These are phyloP conservation scores for Diadema setosum DNA, from an alignment of 35 echinoderm and acorn worm species.

Conservation along the genomic window DNA sequence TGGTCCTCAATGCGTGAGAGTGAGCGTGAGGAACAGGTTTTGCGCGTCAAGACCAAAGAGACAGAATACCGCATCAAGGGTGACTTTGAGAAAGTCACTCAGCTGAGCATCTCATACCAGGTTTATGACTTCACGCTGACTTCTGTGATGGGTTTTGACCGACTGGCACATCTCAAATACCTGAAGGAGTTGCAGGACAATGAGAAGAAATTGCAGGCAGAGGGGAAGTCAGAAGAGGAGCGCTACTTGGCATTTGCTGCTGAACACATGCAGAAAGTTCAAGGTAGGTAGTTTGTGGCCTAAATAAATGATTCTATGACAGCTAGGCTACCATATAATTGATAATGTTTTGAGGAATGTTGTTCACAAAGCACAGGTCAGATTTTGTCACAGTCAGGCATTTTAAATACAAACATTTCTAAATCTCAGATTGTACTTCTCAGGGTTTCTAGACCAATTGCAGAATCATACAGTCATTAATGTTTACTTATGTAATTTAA, in stretches of 20 bases:
- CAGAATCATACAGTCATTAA: too few relatives aligned
- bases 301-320: background rate
- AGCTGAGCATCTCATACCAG: slow-evolving; percentile 61
- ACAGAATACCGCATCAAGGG: slow-evolving; percentile 29
- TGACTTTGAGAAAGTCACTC: slow-evolving; percentile 63
- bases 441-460: too few relatives aligned
- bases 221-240: slow-evolving; percentile 83
- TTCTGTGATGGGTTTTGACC: slow-evolving; percentile 70
- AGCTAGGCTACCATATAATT: too few relatives aligned
- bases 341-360: too few relatives aligned
- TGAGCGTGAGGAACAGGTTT: slow-evolving; percentile 81
- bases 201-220: slow-evolving; percentile 32
- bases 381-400: too few relatives aligned
- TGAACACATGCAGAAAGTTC: slow-evolving; percentile 53
- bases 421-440: too few relatives aligned
- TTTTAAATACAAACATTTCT: too few relatives aligned
- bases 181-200: slow-evolving; percentile 49
- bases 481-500: too few relatives aligned
- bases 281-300: slow-evolving; percentile 46
- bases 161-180: slow-evolving; percentile 45
- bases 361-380: too few relatives aligned
- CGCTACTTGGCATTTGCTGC: slow-evolving; percentile 39
- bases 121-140: slow-evolving; percentile 49
- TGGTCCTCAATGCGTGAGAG: slow-evolving; percentile 91
- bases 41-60: slow-evolving; percentile 76